Conservation (phyloP, 1,140 invertebrate species). For the Zophobas morio region DNA sequence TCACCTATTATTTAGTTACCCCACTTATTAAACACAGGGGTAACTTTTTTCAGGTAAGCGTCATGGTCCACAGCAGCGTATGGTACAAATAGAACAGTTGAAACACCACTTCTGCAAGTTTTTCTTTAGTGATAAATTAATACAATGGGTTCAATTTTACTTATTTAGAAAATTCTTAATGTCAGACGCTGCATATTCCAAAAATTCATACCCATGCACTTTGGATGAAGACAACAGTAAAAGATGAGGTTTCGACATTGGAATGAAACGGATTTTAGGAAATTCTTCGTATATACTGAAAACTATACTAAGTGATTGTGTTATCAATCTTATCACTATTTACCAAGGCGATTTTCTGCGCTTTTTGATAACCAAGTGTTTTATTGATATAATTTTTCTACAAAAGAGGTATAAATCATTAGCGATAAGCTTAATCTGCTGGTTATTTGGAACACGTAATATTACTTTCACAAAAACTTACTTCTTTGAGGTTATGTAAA, state of each 20-base stretch:
- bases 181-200: conserved; percentile 78
- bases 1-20: conserved; percentile 66
- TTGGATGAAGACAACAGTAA: conserved; percentile 81
- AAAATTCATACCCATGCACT: conserved; percentile 75
- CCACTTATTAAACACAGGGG: conserved; percentile 74
- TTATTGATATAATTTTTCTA: neutral
- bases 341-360: too few species aligned
- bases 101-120: conserved; percentile 75
- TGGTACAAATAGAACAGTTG: conserved; percentile 81
- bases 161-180: conserved; percentile 75
- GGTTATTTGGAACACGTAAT: too few species aligned
- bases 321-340: neutral
- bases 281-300: conserved; percentile 16
- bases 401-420: too few species aligned
- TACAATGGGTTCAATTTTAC: conserved; percentile 67
- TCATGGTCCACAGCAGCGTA: conserved; percentile 81
- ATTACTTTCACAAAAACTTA: neutral
- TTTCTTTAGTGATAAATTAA: conserved; percentile 46
- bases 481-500: conserved; percentile 22
- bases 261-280: neutral
- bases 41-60: conserved; percentile 77
- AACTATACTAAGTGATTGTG: neutral
- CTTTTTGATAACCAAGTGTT: neutral
- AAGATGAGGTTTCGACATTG: conserved; percentile 61
- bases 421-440: too few species aligned